phyloP scores from a whole-genome alignment of 2,888 invertebrate genomes.

The Nomada hirtipes region DNA sequence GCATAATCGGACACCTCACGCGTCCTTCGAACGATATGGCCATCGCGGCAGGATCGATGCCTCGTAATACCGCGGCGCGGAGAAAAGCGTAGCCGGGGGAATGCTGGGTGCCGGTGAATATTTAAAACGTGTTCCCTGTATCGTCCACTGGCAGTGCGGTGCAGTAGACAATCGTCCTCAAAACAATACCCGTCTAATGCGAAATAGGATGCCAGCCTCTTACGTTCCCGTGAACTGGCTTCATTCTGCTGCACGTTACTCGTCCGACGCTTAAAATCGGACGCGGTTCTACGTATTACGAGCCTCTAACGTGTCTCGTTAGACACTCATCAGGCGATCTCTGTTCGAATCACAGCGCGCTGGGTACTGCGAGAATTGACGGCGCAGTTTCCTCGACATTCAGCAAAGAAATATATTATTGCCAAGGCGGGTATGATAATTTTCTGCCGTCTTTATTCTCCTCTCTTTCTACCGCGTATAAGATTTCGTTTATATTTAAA shows the following conservation, averaged over 20 bases:
- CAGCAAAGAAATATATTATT: too few species aligned
- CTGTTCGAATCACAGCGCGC: slow-evolving; percentile 24
- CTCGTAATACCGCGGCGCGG: slow-evolving; percentile 27
- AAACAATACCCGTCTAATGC: slow-evolving; percentile 72
- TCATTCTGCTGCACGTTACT: slow-evolving; percentile 48
- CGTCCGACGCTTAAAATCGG: slow-evolving; percentile 34
- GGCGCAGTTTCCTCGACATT: not conserved
- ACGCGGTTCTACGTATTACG: slow-evolving; percentile 55
- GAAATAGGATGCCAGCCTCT: slow-evolving; percentile 53
- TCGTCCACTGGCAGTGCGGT: slow-evolving; percentile 3
- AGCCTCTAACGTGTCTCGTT: slow-evolving; percentile 52
- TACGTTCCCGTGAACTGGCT: slow-evolving; percentile 47
- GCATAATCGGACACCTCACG: slow-evolving; percentile 27
- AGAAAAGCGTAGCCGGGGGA: not conserved
- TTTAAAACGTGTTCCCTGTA: slow-evolving; percentile 47
- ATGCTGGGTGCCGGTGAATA: slow-evolving; percentile 19
- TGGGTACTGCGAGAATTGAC: too few species aligned
- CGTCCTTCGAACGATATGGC: not conserved
- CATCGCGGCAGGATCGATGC: slow-evolving; percentile 33
- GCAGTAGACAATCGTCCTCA: slow-evolving; percentile 42
- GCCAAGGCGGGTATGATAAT: too few species aligned
- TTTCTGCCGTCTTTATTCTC: too few species aligned
- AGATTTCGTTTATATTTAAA: too few species aligned
- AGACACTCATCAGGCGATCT: slow-evolving; percentile 24
- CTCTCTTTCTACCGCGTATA: too few species aligned